Conservation (phyloP, 1,140 invertebrate species). For the Neodiprion lecontei region DNA sequence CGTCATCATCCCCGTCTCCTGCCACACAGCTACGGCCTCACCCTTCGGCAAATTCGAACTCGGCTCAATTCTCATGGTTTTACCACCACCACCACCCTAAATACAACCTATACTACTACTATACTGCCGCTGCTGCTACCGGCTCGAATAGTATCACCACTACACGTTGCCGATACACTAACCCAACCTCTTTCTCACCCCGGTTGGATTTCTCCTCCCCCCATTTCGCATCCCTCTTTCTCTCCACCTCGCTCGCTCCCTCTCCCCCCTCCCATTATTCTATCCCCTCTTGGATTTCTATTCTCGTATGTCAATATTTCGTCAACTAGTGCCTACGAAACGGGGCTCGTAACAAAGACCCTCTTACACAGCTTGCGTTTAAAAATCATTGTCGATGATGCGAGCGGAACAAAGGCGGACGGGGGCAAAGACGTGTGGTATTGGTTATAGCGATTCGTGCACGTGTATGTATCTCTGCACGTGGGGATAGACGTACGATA, state of each 20-base stretch:
- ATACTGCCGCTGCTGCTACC: neutral
- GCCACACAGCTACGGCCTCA: neutral
- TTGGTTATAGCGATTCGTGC: neutral
- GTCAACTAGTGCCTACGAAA: slow-evolving; percentile 50
- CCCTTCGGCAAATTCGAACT: slow-evolving; percentile 2
- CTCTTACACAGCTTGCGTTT: slow-evolving; percentile 25
- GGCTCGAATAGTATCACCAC: too few relatives aligned
- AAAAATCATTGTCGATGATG: slow-evolving; percentile 24
- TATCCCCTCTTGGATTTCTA: slow-evolving; percentile 44
- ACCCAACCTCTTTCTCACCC: slow-evolving; percentile 28
- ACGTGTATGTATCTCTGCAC: slow-evolving; percentile 18
- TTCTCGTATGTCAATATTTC: slow-evolving; percentile 60
- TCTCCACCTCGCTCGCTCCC: slow-evolving; percentile 22
- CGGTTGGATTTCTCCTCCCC: slow-evolving; percentile 13
- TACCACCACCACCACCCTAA: neutral
- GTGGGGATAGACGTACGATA: neutral
- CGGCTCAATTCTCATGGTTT: slow-evolving; percentile 4
- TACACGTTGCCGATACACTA: slow-evolving; percentile 11
- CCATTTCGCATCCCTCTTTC: slow-evolving; percentile 14
- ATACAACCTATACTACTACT: neutral
- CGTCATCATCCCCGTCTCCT: neutral
- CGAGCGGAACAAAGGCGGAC: neutral
- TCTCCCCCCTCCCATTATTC: slow-evolving; percentile 26
- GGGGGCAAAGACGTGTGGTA: slow-evolving; percentile 9
- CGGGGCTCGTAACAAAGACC: slow-evolving; percentile 40